Evolutionary conservation across 2,888 invertebrate genomes (phyloP), one percentile per base, ranked within the genome.

Genomic region (Nesidiocoris tenuis): DNA sequence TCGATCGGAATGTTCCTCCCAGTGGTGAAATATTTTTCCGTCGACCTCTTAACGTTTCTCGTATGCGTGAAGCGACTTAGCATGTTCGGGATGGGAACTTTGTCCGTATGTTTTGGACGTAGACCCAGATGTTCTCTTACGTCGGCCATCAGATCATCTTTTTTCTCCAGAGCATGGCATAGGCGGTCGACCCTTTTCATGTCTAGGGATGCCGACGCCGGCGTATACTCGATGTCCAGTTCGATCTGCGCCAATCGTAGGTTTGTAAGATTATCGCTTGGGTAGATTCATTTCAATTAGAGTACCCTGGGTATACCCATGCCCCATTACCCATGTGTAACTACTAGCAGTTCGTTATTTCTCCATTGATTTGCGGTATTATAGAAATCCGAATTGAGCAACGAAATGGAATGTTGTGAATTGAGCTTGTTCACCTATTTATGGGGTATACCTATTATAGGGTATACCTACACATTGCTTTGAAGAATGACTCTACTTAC

Each of bases 91-190:
- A 68, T 17, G 59, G 67, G 67, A 22, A 75, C 63, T 75, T n/a
- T 57, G 2, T 19, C 12, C 2, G 24, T 18, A 2, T 39, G 12
- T 12, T 39, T 39, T 1, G 67, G 2, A 54, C 57, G 67, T 17
- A 75, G 54, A 1, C 55, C 19, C 54, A 75, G 21, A 39, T 75
- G 75, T 18, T 67, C 63, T 22, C 68, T 75, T 5, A 75, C 75
- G n/a, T 61, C 12, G 17, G 55, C 18, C 67, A 75, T 68, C 3
- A 75, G 55, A 17, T 54, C 57, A 0, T 54, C 24, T 59, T 64
- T 68, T 39, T 75, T 57, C n/a, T 61, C 61, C 0, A 75, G 75
- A 22, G 75, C 68, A 18, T 55, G n/a, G n/a, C 67, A 61, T 7
- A 75, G 68, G 1, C 65, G 59, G n/a, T 75, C 63, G 18, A 68